Base-by-base conservation (phyloP, 2,113 vertebrate species). In the Mesocricetus auratus region DNA sequence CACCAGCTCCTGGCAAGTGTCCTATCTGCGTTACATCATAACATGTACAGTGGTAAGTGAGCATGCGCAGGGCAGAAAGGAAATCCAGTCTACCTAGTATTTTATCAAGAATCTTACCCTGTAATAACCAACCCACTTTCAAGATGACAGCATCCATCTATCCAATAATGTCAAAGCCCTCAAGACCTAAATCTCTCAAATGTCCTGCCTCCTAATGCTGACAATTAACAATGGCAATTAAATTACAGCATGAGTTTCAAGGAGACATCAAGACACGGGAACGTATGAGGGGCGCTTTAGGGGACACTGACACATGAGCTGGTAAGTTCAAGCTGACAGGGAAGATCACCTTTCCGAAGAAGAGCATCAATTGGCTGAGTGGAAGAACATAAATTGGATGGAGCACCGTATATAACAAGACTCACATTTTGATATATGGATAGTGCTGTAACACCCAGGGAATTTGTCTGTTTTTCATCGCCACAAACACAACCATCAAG, bases 391-490 rank as follows among this genome's bases (percentile, higher is more conserved):
- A n/a, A n/a, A n/a, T n/a, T n/a, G n/a, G n/a, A n/a, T n/a, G 6
- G 31, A 4, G 22, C 31, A 75, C 42, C 42, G 4, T 8, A n/a
- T 47, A 9, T 29, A 81, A 77, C 91, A 78, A 58, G 13, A 15
- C 8, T 45, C 73, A 7, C 39, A 26, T 11, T 73, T 92, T 29
- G 17, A 53, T 86, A 83, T 62, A 17, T 86, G 11, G 29, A 79
- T 87, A 85, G 60, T 93, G 19, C 24, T 83, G 26, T 74, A 66
- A 45, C 94, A 33, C 2, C 88, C 86, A 75, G 62, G 69, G 86
- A 86, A 71, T 22, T 50, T 75, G 29, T 66, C 45, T 33, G 31
- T 64, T 90, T 79, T 96, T 96, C 29, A 89, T 90, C 29, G 94
- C 36, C 91, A 92, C 33, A 66, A 89, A 94, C 53, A 90, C 17